phyloP scores from a whole-genome alignment of 2,888 invertebrate species.

The Eupsilia transversa region DNA sequence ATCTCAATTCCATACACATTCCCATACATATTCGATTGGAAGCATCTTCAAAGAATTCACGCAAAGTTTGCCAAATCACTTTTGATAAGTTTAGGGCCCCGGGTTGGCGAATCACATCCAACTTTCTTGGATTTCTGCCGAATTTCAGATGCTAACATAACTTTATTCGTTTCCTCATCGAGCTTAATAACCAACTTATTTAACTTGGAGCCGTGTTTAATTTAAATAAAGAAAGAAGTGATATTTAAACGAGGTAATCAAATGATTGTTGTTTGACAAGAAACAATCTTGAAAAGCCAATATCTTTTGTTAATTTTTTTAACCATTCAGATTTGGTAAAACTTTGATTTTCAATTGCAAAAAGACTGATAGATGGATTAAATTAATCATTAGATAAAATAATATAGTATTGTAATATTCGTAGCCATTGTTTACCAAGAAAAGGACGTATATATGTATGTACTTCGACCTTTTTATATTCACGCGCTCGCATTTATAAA shows the following conservation, averaged over 20 bases:
- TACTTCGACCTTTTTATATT: slow-evolving; percentile 16
- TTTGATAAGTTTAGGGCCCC: slow-evolving; percentile 82
- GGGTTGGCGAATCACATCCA: slow-evolving; percentile 80
- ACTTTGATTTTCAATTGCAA: neutral
- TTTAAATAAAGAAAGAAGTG: slow-evolving; percentile 65
- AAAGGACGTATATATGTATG: neutral
- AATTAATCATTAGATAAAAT: neutral
- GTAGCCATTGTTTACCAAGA: slow-evolving; percentile 2
- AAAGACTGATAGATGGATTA: neutral
- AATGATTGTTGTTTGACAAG: slow-evolving; percentile 33
- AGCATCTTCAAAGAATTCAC: slow-evolving; percentile 80
- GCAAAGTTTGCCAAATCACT: slow-evolving; percentile 87
- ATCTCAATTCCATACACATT: slow-evolving; percentile 67
- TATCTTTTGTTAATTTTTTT: neutral
- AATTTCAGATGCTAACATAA: slow-evolving; percentile 80
- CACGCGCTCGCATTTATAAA: slow-evolving; percentile 24
- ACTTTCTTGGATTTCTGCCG: slow-evolving; percentile 86
- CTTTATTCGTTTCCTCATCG: slow-evolving; percentile 79
- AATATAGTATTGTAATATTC: neutral
- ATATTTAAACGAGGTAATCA: slow-evolving; percentile 46
- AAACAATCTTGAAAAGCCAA: slow-evolving; percentile 1
- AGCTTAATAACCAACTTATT: slow-evolving; percentile 78
- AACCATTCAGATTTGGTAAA: neutral
- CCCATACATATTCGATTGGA: slow-evolving; percentile 69
- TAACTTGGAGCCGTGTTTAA: slow-evolving; percentile 66